Evolutionary conservation across 1,140 invertebrate genomes (phyloP).

Genomic region (Psix sp.): DNA sequence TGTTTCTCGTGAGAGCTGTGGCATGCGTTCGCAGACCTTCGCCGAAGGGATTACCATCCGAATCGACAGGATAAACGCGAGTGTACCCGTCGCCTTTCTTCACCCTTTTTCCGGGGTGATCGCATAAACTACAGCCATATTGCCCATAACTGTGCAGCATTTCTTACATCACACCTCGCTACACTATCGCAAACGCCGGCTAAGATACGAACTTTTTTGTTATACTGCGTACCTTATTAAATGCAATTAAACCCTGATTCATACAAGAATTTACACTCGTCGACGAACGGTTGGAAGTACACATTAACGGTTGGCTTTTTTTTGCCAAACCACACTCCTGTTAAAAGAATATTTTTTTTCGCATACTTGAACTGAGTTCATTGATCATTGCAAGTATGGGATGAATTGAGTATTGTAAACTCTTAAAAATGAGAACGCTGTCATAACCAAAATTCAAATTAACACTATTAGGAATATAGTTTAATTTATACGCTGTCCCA

Average conservation of each 20-base stretch:
- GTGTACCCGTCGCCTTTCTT: constrained; percentile 3
- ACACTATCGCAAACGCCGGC: constrained; percentile 49
- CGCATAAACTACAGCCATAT: constrained; percentile 34
- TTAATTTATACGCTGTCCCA: constrained; percentile 27
- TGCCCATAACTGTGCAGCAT: constrained; percentile 52
- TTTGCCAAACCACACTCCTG: constrained; percentile 39
- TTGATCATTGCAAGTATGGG: constrained; percentile 45
- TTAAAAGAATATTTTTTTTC: constrained; percentile 28
- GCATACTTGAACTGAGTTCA: constrained; percentile 11
- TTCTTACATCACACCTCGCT: constrained; percentile 45
- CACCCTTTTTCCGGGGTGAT: constrained; percentile 36
- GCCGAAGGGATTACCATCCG: constrained; percentile 12
- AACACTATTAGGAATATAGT: constrained; percentile 5
- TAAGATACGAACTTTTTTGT: constrained; percentile 43
- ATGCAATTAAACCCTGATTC: constrained; percentile 38
- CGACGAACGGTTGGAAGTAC: constrained; percentile 53
- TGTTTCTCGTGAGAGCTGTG: constrained; percentile 9
- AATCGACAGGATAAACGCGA: constrained; percentile 15
- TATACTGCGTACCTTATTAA: constrained; percentile 9
- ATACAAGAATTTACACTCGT: constrained; percentile 28
- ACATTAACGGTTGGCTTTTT: constrained; percentile 42
- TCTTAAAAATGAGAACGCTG: constrained; percentile 40
- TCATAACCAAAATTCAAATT: constrained; percentile 51
- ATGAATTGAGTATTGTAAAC: constrained; percentile 25
- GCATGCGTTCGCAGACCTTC: constrained; percentile 15